Conservation (phyloP, 2,113 vertebrate species). For the Myrmecobius fasciatus region DNA sequence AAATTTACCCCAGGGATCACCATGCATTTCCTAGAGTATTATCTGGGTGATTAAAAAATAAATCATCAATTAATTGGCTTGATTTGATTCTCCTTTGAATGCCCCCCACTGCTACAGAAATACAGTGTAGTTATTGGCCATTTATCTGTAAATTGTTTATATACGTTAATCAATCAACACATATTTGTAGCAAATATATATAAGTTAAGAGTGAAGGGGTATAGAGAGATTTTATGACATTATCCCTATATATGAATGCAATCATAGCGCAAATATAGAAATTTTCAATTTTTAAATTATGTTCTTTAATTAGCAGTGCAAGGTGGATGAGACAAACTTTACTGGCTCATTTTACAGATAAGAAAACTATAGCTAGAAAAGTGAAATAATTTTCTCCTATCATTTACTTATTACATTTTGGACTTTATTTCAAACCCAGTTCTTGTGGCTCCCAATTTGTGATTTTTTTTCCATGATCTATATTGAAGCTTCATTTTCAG, state of each 20-base stretch:
- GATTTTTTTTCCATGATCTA: neutral
- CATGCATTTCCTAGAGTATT: neutral
- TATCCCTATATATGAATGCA: neutral
- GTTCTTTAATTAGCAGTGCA: neutral
- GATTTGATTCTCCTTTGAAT: neutral
- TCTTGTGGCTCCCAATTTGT: neutral
- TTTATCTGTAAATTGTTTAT: neutral
- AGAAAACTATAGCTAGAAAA: neutral
- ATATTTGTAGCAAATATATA: neutral
- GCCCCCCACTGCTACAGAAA: neutral
- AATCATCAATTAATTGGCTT: neutral
- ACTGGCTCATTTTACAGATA: neutral
- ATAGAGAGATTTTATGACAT: neutral
- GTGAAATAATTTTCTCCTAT: neutral
- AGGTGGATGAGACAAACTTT: neutral
- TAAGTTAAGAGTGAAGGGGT: neutral
- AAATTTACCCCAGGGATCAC: neutral
- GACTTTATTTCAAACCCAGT: neutral
- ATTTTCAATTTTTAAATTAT: neutral
- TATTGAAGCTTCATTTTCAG: neutral
- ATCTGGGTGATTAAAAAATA: neutral
- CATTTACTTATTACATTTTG: neutral
- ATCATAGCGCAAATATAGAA: neutral
- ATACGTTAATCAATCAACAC: neutral
- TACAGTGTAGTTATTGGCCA: neutral